Evolutionary conservation across 2,888 invertebrate genomes (phyloP).

Genomic region (Tethea ocularis): DNA sequence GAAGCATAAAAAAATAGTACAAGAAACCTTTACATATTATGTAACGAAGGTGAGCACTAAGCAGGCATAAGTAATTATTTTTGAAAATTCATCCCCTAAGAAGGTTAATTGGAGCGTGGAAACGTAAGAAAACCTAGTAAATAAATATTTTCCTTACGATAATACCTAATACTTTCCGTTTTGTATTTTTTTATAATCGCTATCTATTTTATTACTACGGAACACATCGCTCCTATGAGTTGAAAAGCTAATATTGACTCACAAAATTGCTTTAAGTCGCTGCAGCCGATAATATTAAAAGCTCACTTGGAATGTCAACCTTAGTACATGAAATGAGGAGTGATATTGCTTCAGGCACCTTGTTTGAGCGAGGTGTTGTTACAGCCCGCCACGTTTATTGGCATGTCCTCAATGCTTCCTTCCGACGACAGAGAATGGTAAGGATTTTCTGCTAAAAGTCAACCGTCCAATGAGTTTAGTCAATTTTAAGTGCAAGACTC

Average conservation of each 20-base stretch:
- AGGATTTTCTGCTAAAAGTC: constrained; percentile 61
- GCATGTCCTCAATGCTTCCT: constrained; percentile 77
- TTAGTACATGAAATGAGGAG: constrained; percentile 56
- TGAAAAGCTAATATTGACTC: constrained; percentile 80
- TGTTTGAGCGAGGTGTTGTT: constrained; percentile 68
- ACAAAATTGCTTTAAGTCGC: constrained; percentile 79
- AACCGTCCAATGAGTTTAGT: constrained; percentile 45
- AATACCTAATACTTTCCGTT: neutral
- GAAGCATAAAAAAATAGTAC: no score
- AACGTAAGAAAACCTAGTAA: no score
- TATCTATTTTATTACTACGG: constrained; percentile 60
- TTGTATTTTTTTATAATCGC: constrained; percentile 8
- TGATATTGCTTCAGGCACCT: constrained; percentile 57
- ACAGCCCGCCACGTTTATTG: constrained; percentile 73
- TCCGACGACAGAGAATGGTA: constrained; percentile 49
- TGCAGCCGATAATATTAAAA: constrained; percentile 68
- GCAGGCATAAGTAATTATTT: no score
- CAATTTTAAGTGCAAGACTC: constrained; percentile 26
- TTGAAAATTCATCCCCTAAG: no score
- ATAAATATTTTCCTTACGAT: neutral
- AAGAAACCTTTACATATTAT: no score
- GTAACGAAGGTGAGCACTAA: no score
- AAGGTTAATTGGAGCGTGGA: no score
- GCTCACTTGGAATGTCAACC: constrained; percentile 69
- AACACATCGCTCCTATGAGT: constrained; percentile 70